Conservation (phyloP, 1,140 invertebrate genomes). For the Tachypleus tridentatus region DNA sequence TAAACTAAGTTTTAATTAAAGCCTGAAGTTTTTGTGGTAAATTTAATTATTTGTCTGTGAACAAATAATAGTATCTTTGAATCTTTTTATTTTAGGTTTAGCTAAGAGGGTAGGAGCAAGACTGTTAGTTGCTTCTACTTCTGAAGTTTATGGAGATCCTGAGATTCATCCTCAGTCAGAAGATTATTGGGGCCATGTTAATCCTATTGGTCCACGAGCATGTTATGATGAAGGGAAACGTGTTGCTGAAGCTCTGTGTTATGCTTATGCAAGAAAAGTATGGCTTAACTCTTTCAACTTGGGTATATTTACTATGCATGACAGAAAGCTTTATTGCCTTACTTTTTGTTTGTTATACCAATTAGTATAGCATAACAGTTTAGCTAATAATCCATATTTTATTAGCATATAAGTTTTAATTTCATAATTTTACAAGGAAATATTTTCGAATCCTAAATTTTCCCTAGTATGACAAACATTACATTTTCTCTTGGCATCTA, state of each 20-base stretch:
- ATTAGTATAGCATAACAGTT: too few species aligned
- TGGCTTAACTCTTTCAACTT: constrained; percentile 1
- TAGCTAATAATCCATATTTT: too few species aligned
- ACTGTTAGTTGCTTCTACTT: constrained; percentile 93
- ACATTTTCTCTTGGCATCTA: too few species aligned
- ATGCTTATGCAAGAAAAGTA: constrained; percentile 88
- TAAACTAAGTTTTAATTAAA: too few species aligned
- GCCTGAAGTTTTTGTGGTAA: too few species aligned
- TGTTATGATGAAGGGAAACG: constrained; percentile 99
- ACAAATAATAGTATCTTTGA: too few species aligned
- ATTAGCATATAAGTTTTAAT: too few species aligned
- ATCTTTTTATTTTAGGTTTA: constrained; percentile 45
- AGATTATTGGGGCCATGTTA: constrained; percentile 97
- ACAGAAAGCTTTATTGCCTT: background rate
- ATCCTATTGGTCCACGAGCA: constrained; percentile 84
- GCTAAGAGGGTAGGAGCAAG: constrained; percentile 87
- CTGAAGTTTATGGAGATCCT: constrained; percentile 98
- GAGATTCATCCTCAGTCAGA: constrained; percentile 89
- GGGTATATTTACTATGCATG: constrained; percentile 3
- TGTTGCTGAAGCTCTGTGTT: constrained; percentile 90
- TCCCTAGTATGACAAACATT: too few species aligned
- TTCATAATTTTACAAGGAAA: too few species aligned
- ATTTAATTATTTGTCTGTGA: too few species aligned
- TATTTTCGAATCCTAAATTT: too few species aligned
- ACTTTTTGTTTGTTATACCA: background rate